Evolutionary conservation across 2,797 vertebrate genomes (phyloP), one percentile per base, ranked within the genome.

Genomic region (Fratercula arctica): DNA sequence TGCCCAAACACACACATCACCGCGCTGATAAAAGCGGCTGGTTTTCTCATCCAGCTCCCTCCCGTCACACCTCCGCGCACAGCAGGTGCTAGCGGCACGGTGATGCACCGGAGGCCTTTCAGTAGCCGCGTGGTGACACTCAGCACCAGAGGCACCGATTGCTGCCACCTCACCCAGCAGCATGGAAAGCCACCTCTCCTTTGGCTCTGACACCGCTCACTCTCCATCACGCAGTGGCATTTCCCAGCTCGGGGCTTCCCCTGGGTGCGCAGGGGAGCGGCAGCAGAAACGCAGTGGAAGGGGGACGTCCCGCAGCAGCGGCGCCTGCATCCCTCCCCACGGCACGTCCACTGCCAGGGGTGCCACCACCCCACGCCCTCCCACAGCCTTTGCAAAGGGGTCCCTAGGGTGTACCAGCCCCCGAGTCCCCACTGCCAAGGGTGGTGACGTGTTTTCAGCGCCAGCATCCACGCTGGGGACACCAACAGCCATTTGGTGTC

Each of bases 361-460:
- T 61, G 50, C 43, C 28, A 35, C 59, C 20, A 14, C 45, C 7
- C 21, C 41, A 6, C 4, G 13, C 20, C 28, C 33, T 68, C 37
- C 56, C 3, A 11, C 66, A 75, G 43, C 50, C 35, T 72, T 68
- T n/a, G 59, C 63, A 59, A 50, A 6, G 39, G 4, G 15, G 11
- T 50, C 23, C 15, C 48, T 57, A 35, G 54, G 6, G 6, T 7
- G 13, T 10, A 2, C 20, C 0, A 0, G 37, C 23, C 79, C 56
- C 43, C 5, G 4, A 1, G 25, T 18, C 43, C 39, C 7, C 0
- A 0, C 53, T 46, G 0, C 26, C 1, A 5, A 39, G 23, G 48
- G 18, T 0, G 2, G 25, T 25, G 77, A 50, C 9, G 20, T 1
- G 0, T 67, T 75, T 23, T 46, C 41, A 7, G 9, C n/a, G 63